Evolutionary conservation across 2,113 vertebrate species (phyloP).

Genomic region (Takifugu flavidus): DNA sequence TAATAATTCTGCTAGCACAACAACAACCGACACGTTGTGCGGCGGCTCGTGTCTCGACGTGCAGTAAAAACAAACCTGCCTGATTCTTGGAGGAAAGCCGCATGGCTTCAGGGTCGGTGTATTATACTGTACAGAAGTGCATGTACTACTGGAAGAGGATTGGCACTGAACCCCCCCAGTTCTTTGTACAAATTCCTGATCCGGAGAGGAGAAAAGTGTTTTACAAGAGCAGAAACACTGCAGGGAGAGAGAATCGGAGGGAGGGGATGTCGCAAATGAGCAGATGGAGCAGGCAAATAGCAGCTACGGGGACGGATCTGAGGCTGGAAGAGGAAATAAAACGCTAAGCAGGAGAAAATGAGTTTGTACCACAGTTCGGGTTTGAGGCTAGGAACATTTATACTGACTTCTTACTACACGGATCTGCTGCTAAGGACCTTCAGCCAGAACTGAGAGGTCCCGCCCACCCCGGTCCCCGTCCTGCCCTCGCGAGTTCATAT

Average conservation of each 20-base stretch:
- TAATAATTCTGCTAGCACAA: conserved; percentile 4
- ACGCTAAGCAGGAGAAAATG: conserved; percentile 14
- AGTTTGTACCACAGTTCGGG: not conserved
- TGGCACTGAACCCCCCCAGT: too few relatives aligned
- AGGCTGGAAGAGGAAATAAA: conserved; percentile 1
- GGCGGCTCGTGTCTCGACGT: not conserved
- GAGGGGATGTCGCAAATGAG: conserved; percentile 22
- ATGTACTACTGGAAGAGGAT: too few relatives aligned
- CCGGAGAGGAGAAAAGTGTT: not conserved
- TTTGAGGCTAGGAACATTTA: conserved; percentile 1
- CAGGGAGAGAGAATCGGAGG: conserved; percentile 17
- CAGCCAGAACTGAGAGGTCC: not conserved
- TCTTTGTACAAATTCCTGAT: not conserved
- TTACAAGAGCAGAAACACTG: not conserved
- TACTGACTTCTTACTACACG: not conserved
- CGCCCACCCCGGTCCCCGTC: not conserved
- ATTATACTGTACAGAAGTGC: too few relatives aligned
- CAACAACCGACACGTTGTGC: conserved; percentile 1
- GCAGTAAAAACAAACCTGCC: conserved; percentile 4
- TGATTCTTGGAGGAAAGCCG: conserved; percentile 17
- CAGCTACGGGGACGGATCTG: conserved; percentile 15
- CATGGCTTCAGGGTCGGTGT: too few relatives aligned
- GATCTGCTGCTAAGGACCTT: not conserved
- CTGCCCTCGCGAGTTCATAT: not conserved
- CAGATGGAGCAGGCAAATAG: conserved; percentile 17